phyloP scores from a whole-genome alignment of 2,888 invertebrate species.

The Euplexia lucipara region DNA sequence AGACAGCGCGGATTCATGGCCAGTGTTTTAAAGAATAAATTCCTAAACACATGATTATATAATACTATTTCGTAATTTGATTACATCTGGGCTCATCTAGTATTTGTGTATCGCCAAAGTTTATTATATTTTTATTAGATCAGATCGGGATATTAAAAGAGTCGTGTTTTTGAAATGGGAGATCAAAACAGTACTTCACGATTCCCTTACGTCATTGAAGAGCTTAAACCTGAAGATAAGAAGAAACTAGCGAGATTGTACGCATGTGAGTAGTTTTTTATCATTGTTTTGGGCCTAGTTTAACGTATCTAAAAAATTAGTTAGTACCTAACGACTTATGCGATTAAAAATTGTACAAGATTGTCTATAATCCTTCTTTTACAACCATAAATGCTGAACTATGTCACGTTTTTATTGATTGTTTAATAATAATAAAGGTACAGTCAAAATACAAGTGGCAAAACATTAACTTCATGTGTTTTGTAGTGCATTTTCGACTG shows the following conservation, averaged over 20 bases:
- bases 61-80: neutral
- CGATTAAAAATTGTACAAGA: too few relatives aligned
- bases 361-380: too few relatives aligned
- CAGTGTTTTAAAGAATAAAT: neutral
- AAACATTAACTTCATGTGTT: too few relatives aligned
- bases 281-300: neutral
- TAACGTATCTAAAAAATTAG: too few relatives aligned
- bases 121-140: neutral
- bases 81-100: neutral
- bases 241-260: slow-evolving; percentile 34
- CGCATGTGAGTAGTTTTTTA: slow-evolving; percentile 34
- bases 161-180: slow-evolving; percentile 18
- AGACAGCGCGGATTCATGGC: too few relatives aligned
- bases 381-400: too few relatives aligned
- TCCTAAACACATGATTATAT: neutral
- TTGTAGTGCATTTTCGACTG: too few relatives aligned
- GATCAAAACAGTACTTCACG: neutral
- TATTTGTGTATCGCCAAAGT: neutral
- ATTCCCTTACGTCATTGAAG: slow-evolving; percentile 70
- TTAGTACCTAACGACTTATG: too few relatives aligned
- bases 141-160: neutral
- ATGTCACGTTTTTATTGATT: too few relatives aligned
- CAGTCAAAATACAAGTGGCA: too few relatives aligned
- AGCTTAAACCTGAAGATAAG: slow-evolving; percentile 51
- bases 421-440: too few relatives aligned